Evolutionary conservation across 2,888 invertebrate species (phyloP).

Genomic region (Monopis laevigella): DNA sequence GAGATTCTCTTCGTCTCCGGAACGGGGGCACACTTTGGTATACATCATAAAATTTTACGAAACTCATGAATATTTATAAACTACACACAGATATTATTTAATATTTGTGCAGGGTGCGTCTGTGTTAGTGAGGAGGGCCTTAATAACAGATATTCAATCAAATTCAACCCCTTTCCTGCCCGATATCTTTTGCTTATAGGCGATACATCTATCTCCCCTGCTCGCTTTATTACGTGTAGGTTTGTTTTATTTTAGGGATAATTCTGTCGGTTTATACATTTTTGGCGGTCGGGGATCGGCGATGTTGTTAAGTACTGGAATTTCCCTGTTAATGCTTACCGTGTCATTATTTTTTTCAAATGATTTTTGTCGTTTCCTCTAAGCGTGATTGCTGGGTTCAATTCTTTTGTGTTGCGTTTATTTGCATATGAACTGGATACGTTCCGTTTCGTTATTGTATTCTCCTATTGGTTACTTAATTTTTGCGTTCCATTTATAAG

Average conservation of each 20-base stretch:
- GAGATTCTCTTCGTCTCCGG: conserved; percentile 9
- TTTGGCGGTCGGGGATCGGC: conserved; percentile 6
- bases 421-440: conserved; percentile 16
- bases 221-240: conserved; percentile 25
- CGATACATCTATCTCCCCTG: conserved; percentile 44
- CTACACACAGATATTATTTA: conserved; percentile 59
- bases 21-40: conserved; percentile 20
- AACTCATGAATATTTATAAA: conserved; percentile 66
- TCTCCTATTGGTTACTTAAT: neutral
- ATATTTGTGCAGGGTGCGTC: conserved; percentile 35
- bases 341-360: conserved; percentile 11
- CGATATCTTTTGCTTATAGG: conserved; percentile 49
- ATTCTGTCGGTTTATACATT: conserved; percentile 13
- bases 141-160: conserved; percentile 68
- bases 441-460: conserved; percentile 2
- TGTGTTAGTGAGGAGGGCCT: conserved; percentile 51
- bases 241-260: conserved; percentile 33
- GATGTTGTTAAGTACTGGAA: conserved; percentile 7
- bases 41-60: conserved; percentile 42
- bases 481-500: no score
- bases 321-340: conserved; percentile 4
- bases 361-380: conserved; percentile 14
- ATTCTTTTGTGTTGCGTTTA: conserved; percentile 13
- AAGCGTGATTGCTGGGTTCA: conserved; percentile 12
- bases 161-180: conserved; percentile 60